Evolutionary conservation across 1,140 invertebrate genomes (phyloP), one percentile per base, ranked within the genome.

Genomic region (Sweltsa coloradensis): DNA sequence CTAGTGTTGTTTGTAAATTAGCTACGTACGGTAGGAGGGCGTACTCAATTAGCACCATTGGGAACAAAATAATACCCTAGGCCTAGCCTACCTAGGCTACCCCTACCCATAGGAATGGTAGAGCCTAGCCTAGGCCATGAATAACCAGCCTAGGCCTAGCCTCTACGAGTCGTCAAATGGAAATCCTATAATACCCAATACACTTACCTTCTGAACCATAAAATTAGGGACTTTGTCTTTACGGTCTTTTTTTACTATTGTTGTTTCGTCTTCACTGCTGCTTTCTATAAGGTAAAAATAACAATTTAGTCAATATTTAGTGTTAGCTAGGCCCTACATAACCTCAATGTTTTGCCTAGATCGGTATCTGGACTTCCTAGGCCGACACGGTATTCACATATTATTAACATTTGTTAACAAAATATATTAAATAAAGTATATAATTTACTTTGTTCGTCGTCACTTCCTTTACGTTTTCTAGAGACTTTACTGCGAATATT

Each of bases 201-300:
- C n/a, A 47, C 25, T 16, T 39, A 52, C 42, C 41, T 53, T 71
- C 57, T 78, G 76, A 39, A 71, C 64, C 55, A 75, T 71, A 1
- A 73, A 75, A 67, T 78, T 79, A 19, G 60, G 54, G 13, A 67
- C 68, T 14, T 65, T 59, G n/a, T 62, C 59, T 43, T 67, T 67
- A 27, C 69, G 72, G n/a, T 65, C 67, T 3, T 69, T 69, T 47
- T 72, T 71, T 11, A 73, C 54, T 5, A 76, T 57, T 0, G 61
- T 60, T 5, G 67, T 69, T 39, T 64, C 71, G 55, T 67, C 64
- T 5, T 67, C 65, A 42, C 66, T 71, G 46, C 60, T 64, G 3
- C 60, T 69, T 68, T 21, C 25, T 52, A 51, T 26, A 36, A 14
- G 3, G 4, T 11, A 3, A 36, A 3, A 46, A 42, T 1, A 40